Conservation (phyloP, 2,888 invertebrate genomes). For the Eustalomyia histrio region DNA sequence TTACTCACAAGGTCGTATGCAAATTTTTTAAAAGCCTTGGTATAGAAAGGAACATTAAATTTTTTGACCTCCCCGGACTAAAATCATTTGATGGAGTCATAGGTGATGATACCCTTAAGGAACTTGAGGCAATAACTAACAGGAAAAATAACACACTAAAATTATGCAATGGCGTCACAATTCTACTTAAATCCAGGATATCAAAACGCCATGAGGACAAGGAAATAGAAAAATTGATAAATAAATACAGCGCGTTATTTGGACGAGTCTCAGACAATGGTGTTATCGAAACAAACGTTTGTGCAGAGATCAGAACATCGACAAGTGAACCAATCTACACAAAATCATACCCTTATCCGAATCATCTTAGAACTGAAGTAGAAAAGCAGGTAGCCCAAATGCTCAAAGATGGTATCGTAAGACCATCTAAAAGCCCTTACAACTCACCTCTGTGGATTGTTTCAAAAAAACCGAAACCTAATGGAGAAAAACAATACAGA, state of each 20-base stretch:
- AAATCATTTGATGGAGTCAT: slow-evolving; percentile 33
- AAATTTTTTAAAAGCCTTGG: slow-evolving; percentile 24
- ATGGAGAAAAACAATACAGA: neutral
- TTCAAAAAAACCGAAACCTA: neutral
- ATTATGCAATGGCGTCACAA: neutral
- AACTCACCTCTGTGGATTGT: slow-evolving; percentile 24
- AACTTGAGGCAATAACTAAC: slow-evolving; percentile 28
- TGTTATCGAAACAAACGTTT: slow-evolving; percentile 39
- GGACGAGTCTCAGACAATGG: slow-evolving; percentile 39
- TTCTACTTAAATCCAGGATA: slow-evolving; percentile 4
- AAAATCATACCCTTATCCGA: slow-evolving; percentile 55
- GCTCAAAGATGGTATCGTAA: slow-evolving; percentile 9
- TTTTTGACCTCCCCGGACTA: slow-evolving; percentile 30
- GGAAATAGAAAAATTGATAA: slow-evolving; percentile 11
- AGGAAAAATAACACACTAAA: slow-evolving; percentile 9
- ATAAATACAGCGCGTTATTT: slow-evolving; percentile 28
- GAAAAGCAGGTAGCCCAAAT: slow-evolving; percentile 11
- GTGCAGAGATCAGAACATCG: slow-evolving; percentile 54
- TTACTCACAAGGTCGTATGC: neutral
- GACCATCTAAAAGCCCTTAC: slow-evolving; percentile 32
- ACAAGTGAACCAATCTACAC: slow-evolving; percentile 56
- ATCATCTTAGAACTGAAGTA: slow-evolving; percentile 18
- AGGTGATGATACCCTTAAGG: slow-evolving; percentile 21
- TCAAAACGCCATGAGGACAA: neutral
- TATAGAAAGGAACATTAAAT: neutral